Conservation (phyloP, 1,140 invertebrate species). For the Temnothorax nylanderi region DNA sequence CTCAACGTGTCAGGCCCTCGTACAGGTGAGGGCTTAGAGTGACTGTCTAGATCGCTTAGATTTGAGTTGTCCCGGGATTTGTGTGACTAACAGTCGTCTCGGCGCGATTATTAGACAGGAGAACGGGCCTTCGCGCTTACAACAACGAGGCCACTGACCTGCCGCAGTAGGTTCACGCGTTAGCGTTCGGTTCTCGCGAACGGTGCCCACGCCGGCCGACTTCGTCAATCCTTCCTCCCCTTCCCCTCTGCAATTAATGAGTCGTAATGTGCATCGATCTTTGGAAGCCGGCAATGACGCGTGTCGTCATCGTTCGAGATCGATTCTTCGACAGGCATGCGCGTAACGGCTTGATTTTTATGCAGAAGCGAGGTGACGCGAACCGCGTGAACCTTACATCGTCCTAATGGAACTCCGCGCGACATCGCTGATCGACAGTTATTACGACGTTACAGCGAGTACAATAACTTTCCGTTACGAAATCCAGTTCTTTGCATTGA, state of each 20-base stretch:
- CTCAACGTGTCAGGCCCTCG: not conserved
- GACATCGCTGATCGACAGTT: not conserved
- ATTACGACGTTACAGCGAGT: not conserved
- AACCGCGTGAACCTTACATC: not conserved
- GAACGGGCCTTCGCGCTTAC: conserved; percentile 45
- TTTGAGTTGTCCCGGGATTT: conserved; percentile 37
- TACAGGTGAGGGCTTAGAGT: not conserved
- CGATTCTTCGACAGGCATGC: not conserved
- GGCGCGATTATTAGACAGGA: conserved; percentile 62
- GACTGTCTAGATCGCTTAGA: conserved; percentile 17
- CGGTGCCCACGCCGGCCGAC: conserved; percentile 1
- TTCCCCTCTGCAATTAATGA: conserved; percentile 12
- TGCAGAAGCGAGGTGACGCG: not conserved
- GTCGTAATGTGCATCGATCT: conserved; percentile 25
- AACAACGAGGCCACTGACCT: conserved; percentile 62
- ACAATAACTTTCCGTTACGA: not conserved
- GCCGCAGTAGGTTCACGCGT: conserved; percentile 55
- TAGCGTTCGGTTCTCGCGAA: conserved; percentile 49
- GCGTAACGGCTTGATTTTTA: not conserved
- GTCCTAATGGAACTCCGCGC: not conserved
- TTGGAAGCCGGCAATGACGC: conserved; percentile 2
- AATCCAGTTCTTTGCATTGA: not conserved
- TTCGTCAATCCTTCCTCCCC: conserved; percentile 3
- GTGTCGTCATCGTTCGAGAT: not conserved
- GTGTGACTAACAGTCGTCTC: conserved; percentile 57